Percentiles rank a stretch among this genome's conserved stretches.
Evolutionary conservation across 2,113 vertebrate genomes (phyloP).

Genomic region (Hypomesus transpacificus): DNA sequence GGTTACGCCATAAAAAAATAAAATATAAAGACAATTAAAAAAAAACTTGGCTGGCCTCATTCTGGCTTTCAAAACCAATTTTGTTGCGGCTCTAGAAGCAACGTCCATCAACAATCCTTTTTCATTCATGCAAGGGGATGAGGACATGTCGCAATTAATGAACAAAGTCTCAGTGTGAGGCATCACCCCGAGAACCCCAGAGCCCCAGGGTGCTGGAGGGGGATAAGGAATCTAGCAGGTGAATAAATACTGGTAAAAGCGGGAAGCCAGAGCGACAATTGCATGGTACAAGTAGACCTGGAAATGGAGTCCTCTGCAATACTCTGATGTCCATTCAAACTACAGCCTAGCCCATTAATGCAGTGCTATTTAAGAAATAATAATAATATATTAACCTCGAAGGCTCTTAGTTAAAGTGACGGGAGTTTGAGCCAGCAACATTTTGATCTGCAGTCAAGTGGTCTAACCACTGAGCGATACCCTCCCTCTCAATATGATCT

Average conservation of each 20-base stretch:
- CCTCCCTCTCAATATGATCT: too few relatives aligned
- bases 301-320: not conserved
- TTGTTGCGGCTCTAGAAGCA: not conserved
- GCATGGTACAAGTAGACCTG: constrained; percentile 11
- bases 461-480: too few relatives aligned
- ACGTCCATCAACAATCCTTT: constrained; percentile 2
- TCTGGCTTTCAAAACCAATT: not conserved
- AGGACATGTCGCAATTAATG: constrained; percentile 25
- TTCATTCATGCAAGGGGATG: constrained; percentile 13
- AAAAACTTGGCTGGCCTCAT: not conserved
- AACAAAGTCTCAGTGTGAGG: constrained; percentile 3
- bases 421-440: too few relatives aligned
- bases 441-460: too few relatives aligned
- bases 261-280: constrained; percentile 16
- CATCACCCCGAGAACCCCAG: not conserved
- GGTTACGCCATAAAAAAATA: not conserved
- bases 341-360: too few relatives aligned
- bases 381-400: too few relatives aligned
- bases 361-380: too few relatives aligned
- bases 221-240: not conserved
- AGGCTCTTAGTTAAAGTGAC: too few relatives aligned
- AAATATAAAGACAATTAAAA: not conserved
- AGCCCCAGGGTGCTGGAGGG: constrained; percentile 17
- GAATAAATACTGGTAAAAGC: constrained; percentile 10
- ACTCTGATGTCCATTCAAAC: too few relatives aligned